A percentile compares a stretch with the other conserved stretches of the same genome.
Conservation (phyloP, 2,888 invertebrate genomes). For the Crocallis elinguaria region DNA sequence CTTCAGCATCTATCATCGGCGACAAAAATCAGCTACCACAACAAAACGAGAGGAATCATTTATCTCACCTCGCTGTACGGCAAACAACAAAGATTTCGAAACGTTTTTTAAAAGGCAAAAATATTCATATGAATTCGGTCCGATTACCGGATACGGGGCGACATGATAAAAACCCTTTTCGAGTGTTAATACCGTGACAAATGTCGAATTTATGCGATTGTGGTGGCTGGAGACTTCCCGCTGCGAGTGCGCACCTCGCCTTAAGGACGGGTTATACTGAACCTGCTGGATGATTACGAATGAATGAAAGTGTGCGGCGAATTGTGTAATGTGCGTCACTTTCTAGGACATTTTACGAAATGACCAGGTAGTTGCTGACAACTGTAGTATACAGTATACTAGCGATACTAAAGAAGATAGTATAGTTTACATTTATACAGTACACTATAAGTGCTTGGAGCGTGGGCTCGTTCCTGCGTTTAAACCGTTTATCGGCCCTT, state of each 20-base stretch:
- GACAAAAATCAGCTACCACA: constrained; percentile 33
- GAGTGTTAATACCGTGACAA: constrained; percentile 84
- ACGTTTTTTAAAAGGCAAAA: constrained; percentile 58
- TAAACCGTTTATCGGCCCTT: too few relatives aligned
- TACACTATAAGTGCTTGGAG: too few relatives aligned
- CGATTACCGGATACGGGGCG: constrained; percentile 80
- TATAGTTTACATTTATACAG: too few relatives aligned
- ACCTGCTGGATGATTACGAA: constrained; percentile 48
- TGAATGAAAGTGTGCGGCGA: constrained; percentile 31
- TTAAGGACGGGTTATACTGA: constrained; percentile 46
- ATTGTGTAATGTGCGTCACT: not conserved
- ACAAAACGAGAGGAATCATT: constrained; percentile 33
- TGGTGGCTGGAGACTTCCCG: constrained; percentile 69
- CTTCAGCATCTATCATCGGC: constrained; percentile 7
- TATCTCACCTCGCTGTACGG: constrained; percentile 47
- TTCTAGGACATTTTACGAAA: not conserved
- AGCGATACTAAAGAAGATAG: too few relatives aligned
- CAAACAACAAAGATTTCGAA: constrained; percentile 60
- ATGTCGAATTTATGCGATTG: constrained; percentile 81
- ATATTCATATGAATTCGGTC: constrained; percentile 58
- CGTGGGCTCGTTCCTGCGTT: too few relatives aligned
- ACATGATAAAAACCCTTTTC: constrained; percentile 82
- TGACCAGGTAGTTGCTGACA: too few relatives aligned
- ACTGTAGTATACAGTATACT: too few relatives aligned
- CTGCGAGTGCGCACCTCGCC: constrained; percentile 59